Base-by-base conservation (phyloP, 2,888 invertebrate genomes). In the Timema podura region DNA sequence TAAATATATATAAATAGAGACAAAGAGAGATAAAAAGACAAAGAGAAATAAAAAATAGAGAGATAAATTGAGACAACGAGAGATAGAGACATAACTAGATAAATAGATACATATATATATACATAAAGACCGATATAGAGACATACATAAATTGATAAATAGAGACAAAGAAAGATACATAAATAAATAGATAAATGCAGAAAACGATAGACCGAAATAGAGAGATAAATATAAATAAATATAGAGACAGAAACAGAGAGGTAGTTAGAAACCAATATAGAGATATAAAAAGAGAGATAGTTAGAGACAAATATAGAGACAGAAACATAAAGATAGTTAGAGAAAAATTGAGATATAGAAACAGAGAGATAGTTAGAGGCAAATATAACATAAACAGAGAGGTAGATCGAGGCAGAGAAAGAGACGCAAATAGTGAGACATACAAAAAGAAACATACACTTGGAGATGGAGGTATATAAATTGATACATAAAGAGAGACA, bases 51-150 rank as follows among this genome's bases (percentile, higher is more conserved):
- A 30, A 30, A 51, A 51, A 1, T 51, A 13, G 51, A 51, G 3
- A 51, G 51, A 51, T 51, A 51, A n/a, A 51, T 13, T 51, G 51
- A n/a, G 51, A 51, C 51, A 51, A 51, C 11, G 51, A 51, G 51
- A 30, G 30, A n/a, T 1, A 51, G 51, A n/a, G 51, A 51, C 2
- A 51, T 3, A 51, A 2, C 1, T 1, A 51, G 1, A 51, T 1
- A 13, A 51, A 51, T 2, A 51, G 51, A 51, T n/a, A 51, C 2
- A 51, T n/a, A 51, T 51, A 51, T 51, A 51, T 1, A 51, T 51
- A 51, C 30, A 30, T 30, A 51, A 3, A 51, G 11, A 51, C 11
- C 2, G 11, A 3, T 11, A 51, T 51, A 51, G 51, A 51, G n/a
- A 51, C n/a, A 11, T 13, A 51, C 1, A 51, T 2, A 51, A 51